Base-by-base conservation (phyloP, 1,140 invertebrate species). In the Yoshiicerus persimilis region DNA sequence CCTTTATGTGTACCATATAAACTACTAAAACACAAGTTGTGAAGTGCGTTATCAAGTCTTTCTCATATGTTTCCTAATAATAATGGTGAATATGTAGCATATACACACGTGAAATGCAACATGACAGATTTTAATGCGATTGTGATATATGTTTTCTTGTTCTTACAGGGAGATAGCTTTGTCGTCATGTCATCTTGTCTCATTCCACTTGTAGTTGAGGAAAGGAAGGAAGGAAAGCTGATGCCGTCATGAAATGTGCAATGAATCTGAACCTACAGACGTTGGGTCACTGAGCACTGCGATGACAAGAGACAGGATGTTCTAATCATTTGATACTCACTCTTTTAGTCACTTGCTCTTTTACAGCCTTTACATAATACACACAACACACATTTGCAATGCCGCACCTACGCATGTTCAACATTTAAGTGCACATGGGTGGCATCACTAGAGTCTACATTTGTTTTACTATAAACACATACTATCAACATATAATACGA, bases 271-370 rank as follows among this genome's bases (percentile, higher is more conserved):
- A 84, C 83, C 32, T 23, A 38, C 41, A 56, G 83, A 16, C 38
- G 23, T 20, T 38, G 84, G 87, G 77, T 86, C 62, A 86, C 84
- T 64, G 87, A 88, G 64, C 75, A 86, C 11, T 86, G 87, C 87
- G 87, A 88, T 88, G 87, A 88, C 87, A 88, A 86, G 84, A 84
- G 87, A 88, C 87, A 88, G 87, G 87, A 88, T 88, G 87, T 88
- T 88, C 47, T 88, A 88, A 88, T 88, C 87, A 88, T 88, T 88
- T 88, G 87, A 88, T 88, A 88, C 87, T 88, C 87, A 87, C 87
- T 85, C n/a, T 66, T 41, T 87, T 32, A 70, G 32, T 70, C 86
- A 77, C 75, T 80, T 34, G 32, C 75, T 80, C 75, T 32, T 32
- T 80, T 80, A 38, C 32, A 38, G 9, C n/a, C 30, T 56, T 56